Evolutionary conservation across 1,140 invertebrate genomes (phyloP).

Genomic region (Microvelia longipes): DNA sequence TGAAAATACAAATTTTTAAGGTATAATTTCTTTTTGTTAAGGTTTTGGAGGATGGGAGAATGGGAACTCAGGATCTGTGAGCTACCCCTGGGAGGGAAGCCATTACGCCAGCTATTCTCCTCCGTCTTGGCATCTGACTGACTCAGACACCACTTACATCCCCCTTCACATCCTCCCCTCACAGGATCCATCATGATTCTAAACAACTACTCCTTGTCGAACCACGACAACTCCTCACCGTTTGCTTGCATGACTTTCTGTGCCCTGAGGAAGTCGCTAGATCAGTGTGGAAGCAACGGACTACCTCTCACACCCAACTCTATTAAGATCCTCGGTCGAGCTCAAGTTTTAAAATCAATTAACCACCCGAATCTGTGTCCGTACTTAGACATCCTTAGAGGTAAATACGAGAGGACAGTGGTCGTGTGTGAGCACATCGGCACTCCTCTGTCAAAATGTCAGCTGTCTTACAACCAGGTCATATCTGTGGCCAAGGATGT

Average conservation of each 20-base stretch:
- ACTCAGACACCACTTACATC: neutral
- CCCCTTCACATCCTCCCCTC: neutral
- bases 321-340: constrained; percentile 78
- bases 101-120: neutral
- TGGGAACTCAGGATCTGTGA: neutral
- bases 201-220: neutral
- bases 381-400: constrained; percentile 80
- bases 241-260: constrained; percentile 66
- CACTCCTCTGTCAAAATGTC: constrained; percentile 35
- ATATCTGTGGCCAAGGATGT: constrained; percentile 49
- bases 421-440: constrained; percentile 75
- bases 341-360: constrained; percentile 66
- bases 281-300: constrained; percentile 88
- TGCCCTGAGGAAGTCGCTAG: constrained; percentile 72
- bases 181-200: neutral
- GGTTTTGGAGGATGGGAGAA: neutral
- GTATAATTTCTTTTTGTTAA: too few species aligned
- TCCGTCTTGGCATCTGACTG: neutral
- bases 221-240: neutral
- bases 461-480: constrained; percentile 34
- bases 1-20: too few species aligned
- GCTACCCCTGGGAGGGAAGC: neutral
- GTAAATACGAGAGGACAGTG: constrained; percentile 86
- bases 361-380: constrained; percentile 66
- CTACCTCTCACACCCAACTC: constrained; percentile 90